Conservation (phyloP, 2,888 invertebrate genomes). For the Griposia aprilina region DNA sequence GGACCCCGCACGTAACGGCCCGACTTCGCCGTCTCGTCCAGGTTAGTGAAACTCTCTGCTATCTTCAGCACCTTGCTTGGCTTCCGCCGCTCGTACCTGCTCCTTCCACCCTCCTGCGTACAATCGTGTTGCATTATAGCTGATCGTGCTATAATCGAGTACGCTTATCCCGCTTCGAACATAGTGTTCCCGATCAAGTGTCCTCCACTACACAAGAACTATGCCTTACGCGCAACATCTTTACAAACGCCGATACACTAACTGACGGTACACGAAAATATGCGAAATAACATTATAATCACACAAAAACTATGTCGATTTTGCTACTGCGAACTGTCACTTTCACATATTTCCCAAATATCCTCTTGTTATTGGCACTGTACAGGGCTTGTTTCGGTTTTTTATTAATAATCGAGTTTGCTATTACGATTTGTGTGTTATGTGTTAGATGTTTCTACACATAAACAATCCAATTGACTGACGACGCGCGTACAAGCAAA, state of each 20-base stretch:
- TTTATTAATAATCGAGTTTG: conserved; percentile 73
- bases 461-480: conserved; percentile 83
- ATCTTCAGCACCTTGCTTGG: conserved; percentile 89
- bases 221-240: conserved; percentile 78
- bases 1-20: conserved; percentile 87
- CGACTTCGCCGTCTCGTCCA: conserved; percentile 87
- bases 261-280: conserved; percentile 84
- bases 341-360: conserved; percentile 82
- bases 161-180: conserved; percentile 87
- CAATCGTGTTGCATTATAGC: conserved; percentile 90
- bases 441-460: conserved; percentile 79
- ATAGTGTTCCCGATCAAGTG: conserved; percentile 83
- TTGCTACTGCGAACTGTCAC: conserved; percentile 87
- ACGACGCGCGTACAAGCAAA: conserved; percentile 87
- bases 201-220: conserved; percentile 78
- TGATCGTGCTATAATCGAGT: conserved; percentile 75
- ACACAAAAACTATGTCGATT: conserved; percentile 83
- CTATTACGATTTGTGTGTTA: conserved; percentile 78
- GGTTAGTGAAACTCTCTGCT: conserved; percentile 89
- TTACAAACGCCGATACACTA: conserved; percentile 76
- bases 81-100: conserved; percentile 87
- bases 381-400: conserved; percentile 70
- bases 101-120: conserved; percentile 81
- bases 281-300: conserved; percentile 84
- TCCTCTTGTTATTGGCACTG: conserved; percentile 77